A percentile compares a stretch with the other conserved stretches of the same genome.
Evolutionary conservation across 2,113 vertebrate species (phyloP).

Genomic region (Strigops habroptila): DNA sequence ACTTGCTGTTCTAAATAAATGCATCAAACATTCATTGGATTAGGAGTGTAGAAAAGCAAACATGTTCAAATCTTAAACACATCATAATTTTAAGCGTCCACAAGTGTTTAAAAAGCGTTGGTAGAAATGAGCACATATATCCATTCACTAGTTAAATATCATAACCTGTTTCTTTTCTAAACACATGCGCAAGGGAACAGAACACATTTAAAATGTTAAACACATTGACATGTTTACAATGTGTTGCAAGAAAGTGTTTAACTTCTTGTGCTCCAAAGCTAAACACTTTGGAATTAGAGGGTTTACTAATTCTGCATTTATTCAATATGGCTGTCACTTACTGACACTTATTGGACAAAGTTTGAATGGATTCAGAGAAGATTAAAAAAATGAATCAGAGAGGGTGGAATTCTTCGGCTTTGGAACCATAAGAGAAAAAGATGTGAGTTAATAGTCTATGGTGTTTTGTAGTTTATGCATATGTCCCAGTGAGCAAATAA

Average conservation of each 20-base stretch:
- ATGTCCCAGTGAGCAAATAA: conserved; percentile 43
- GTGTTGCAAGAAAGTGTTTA: conserved; percentile 82
- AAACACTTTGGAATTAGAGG: conserved; percentile 80
- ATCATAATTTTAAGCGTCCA: conserved; percentile 81
- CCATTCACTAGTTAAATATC: conserved; percentile 79
- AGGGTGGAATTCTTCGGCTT: neutral
- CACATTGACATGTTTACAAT: conserved; percentile 86
- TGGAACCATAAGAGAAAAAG: neutral
- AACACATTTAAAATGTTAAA: conserved; percentile 79
- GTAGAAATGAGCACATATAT: conserved; percentile 75
- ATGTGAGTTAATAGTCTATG: neutral
- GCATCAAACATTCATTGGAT: conserved; percentile 69
- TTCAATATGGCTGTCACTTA: conserved; percentile 50
- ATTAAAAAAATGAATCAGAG: neutral
- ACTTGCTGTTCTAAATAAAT: conserved; percentile 55
- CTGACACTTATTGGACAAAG: conserved; percentile 57
- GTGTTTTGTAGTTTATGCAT: conserved; percentile 3
- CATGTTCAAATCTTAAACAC: conserved; percentile 78
- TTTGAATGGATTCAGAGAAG: conserved; percentile 41
- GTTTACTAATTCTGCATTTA: conserved; percentile 73
- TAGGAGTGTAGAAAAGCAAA: conserved; percentile 80
- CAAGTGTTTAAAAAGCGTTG: conserved; percentile 80
- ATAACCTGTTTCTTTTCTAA: conserved; percentile 81
- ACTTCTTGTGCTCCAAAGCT: conserved; percentile 78
- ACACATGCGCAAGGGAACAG: conserved; percentile 72